Evolutionary conservation across 2,888 invertebrate genomes (phyloP), one percentile per base, ranked within the genome.

Genomic region (Pinctada fucata): DNA sequence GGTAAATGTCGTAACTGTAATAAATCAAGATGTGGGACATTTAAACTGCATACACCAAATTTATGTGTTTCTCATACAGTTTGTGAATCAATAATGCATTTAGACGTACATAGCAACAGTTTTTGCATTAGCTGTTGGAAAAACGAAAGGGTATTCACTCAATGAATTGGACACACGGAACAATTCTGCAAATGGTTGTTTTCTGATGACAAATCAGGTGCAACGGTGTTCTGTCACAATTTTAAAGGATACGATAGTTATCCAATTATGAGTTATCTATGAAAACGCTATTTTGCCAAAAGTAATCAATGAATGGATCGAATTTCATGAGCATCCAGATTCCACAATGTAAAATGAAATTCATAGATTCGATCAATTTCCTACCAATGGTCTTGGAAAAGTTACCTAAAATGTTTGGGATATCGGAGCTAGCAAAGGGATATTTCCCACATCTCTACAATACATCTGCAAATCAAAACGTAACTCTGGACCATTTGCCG

Each of bases 401-500:
- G 6, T 72, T 85, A 66, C 83, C 82, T 6, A 51, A 70, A 48
- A 13, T 78, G 8, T 82, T 84, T 81, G 82, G 81, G 3, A 78
- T 78, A 13, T 67, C 63, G 3, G 83, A 82, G 66, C 13, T 83
- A 47, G 69, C 78, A 5, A 83, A 79, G 72, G 82, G 82, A 8
- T 79, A 82, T 67, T 83, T 80, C 64, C 82, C 84, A 4, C 80
- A 84, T 74, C 52, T 84, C 6, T 82, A 76, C 71, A 82, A 83
- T 50, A n/a, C 73, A 6, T 72, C 80, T 68, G 79, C 81, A 69
- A 83, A 80, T 69, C 74, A 83, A 63, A 50, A 76, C 45, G 76
- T 70, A 2, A 31, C 71, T 47, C 47, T 80, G 64, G 10, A 49
- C 51, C 71, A 80, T 65, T 72, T 83, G 13, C 83, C 82, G 45